These are phyloP conservation scores for Prionailurus bengalensis DNA, from an alignment of 2,113 vertebrate genomes.

Conservation along the genomic window DNA sequence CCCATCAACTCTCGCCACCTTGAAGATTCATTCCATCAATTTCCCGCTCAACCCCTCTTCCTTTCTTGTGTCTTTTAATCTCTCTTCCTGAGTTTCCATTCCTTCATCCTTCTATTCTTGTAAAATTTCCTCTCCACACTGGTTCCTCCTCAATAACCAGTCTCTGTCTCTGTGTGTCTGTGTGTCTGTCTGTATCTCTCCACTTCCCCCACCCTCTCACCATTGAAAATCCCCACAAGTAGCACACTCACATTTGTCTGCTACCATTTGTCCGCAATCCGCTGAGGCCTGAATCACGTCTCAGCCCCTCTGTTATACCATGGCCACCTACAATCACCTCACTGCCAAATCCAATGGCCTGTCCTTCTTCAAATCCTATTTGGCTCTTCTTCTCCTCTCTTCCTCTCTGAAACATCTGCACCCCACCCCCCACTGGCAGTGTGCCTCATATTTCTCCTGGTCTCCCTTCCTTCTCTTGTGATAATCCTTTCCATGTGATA, in stretches of 20 bases:
- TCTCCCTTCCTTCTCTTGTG: neutral
- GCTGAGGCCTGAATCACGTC: neutral
- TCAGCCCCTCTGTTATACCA: fast-evolving
- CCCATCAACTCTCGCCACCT: neutral
- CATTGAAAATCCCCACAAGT: neutral
- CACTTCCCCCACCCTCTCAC: neutral
- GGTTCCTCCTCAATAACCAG: neutral
- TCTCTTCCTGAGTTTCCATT: neutral
- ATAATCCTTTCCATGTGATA: neutral
- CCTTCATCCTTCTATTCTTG: neutral
- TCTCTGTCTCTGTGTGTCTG: neutral
- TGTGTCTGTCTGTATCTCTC: neutral
- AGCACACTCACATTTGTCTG: neutral
- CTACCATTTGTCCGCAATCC: fast-evolving
- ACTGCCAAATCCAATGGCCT: neutral
- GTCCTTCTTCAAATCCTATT: neutral
- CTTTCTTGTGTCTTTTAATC: neutral
- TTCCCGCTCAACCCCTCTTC: neutral
- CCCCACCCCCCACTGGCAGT: no score
- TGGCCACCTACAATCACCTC: neutral
- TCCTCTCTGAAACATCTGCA: neutral
- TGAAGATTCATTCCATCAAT: neutral
- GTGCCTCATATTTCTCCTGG: neutral
- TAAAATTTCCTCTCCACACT: neutral
- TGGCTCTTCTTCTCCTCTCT: fast-evolving